Percentiles rank a stretch among this genome's conserved stretches.
These are phyloP conservation scores for Andrena praecox DNA, from an alignment of 2,888 invertebrate species.

Conservation along the genomic window DNA sequence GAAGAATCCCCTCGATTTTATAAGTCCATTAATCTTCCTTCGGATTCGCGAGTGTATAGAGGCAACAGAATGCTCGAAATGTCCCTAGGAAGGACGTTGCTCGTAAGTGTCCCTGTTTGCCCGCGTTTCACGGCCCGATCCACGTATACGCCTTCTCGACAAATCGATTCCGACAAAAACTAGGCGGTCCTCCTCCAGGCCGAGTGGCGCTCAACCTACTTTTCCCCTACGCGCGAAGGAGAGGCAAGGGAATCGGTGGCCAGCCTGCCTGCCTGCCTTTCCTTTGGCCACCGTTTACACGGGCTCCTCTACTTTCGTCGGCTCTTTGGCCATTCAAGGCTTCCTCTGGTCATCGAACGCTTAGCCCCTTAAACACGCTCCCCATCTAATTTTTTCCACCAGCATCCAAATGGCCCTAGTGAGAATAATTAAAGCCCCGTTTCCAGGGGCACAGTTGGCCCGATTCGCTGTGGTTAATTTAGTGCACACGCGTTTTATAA, in stretches of 20 bases:
- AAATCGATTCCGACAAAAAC: conserved; percentile 63
- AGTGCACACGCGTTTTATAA: neutral
- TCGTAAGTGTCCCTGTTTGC: conserved; percentile 4
- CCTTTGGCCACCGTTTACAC: conserved; percentile 19
- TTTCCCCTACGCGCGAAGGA: conserved; percentile 27
- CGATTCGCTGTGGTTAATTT: conserved; percentile 15
- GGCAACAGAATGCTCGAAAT: neutral
- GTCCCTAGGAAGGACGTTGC: neutral
- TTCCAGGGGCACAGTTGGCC: conserved; percentile 1
- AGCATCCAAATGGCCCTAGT: neutral
- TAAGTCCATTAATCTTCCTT: conserved; percentile 1
- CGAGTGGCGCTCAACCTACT: conserved; percentile 60
- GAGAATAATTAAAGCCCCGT: conserved; percentile 13
- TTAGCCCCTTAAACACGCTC: neutral
- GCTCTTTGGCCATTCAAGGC: conserved; percentile 5
- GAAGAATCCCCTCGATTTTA: neutral
- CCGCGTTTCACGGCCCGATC: conserved; percentile 19
- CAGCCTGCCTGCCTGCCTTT: neutral
- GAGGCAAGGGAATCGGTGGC: conserved; percentile 28
- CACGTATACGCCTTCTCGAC: conserved; percentile 33
- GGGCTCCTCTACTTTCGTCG: neutral
- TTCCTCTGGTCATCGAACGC: conserved; percentile 9
- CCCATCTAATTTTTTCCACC: neutral
- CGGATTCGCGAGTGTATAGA: neutral
- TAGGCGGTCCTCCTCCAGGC: conserved; percentile 52